Conservation (phyloP, 2,888 invertebrate species). For the Pelosia muscerda region DNA sequence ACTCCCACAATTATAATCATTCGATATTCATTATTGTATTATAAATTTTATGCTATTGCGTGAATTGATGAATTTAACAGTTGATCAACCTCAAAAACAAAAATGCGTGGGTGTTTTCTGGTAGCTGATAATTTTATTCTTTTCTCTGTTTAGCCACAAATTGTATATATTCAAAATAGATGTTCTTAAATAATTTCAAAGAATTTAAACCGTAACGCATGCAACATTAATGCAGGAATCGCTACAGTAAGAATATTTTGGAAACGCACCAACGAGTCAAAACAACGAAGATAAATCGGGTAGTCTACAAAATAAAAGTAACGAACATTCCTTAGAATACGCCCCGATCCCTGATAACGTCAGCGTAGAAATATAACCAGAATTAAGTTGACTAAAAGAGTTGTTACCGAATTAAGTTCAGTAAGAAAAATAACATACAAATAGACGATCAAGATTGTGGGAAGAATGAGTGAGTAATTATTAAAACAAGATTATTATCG, state of each 20-base stretch:
- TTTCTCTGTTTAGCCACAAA: background rate
- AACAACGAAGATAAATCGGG: slow-evolving; percentile 45
- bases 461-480: slow-evolving; percentile 83
- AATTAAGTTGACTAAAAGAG: slow-evolving; percentile 79
- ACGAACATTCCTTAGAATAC: slow-evolving; percentile 59
- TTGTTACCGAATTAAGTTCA: slow-evolving; percentile 80
- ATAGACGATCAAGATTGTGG: slow-evolving; percentile 82
- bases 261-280: slow-evolving; percentile 32
- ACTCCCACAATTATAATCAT: slow-evolving; percentile 17
- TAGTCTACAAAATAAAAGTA: slow-evolving; percentile 45
- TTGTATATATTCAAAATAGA: background rate
- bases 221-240: background rate
- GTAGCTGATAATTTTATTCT: slow-evolving; percentile 1
- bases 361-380: slow-evolving; percentile 74
- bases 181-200: background rate
- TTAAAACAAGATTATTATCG: slow-evolving; percentile 85
- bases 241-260: slow-evolving; percentile 7
- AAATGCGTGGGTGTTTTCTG: slow-evolving; percentile 11
- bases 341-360: slow-evolving; percentile 71
- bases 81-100: slow-evolving; percentile 21
- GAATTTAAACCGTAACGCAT: background rate
- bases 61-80: slow-evolving; percentile 8
- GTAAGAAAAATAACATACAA: slow-evolving; percentile 81
- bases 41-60: slow-evolving; percentile 17
- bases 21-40: slow-evolving; percentile 7